phyloP scores from a whole-genome alignment of 2,113 vertebrate genomes.

The Trogon surrucura region DNA sequence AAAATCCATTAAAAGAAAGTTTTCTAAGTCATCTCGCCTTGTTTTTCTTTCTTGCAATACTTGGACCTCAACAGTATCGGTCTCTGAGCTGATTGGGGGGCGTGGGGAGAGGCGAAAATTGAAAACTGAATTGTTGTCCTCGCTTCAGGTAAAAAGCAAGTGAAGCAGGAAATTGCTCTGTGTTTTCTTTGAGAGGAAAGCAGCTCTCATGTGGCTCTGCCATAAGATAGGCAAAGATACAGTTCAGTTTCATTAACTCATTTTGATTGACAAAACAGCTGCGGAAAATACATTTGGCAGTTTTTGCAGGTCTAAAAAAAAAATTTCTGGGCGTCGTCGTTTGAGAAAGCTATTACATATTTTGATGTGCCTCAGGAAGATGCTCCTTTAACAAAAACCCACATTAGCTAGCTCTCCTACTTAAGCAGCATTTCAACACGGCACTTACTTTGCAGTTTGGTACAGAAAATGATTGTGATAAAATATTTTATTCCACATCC shows the following conservation, averaged over 20 bases:
- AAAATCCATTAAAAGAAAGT: background rate
- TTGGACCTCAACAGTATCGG: background rate
- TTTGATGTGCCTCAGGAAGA: background rate
- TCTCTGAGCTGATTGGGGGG: background rate
- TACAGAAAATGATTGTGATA: background rate
- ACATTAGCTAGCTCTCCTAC: background rate
- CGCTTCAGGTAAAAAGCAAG: slow-evolving; percentile 47
- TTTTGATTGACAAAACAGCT: slow-evolving; percentile 49
- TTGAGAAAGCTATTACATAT: background rate
- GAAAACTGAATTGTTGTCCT: slow-evolving; percentile 39
- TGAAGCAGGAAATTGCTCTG: slow-evolving; percentile 61
- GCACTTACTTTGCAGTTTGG: background rate
- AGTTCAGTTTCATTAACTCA: slow-evolving; percentile 4
- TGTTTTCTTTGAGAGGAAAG: slow-evolving; percentile 49
- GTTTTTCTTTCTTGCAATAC: background rate
- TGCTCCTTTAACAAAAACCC: background rate
- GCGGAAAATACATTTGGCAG: background rate
- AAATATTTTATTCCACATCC: background rate
- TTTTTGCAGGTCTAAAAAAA: background rate
- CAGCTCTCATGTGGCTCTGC: slow-evolving; percentile 34
- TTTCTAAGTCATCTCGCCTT: background rate
- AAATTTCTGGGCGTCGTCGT: background rate
- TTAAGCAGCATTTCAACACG: background rate
- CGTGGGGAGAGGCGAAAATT: background rate
- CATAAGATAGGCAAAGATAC: background rate